phyloP scores from a whole-genome alignment of 2,888 invertebrate species.

The Philereme vetulata region DNA sequence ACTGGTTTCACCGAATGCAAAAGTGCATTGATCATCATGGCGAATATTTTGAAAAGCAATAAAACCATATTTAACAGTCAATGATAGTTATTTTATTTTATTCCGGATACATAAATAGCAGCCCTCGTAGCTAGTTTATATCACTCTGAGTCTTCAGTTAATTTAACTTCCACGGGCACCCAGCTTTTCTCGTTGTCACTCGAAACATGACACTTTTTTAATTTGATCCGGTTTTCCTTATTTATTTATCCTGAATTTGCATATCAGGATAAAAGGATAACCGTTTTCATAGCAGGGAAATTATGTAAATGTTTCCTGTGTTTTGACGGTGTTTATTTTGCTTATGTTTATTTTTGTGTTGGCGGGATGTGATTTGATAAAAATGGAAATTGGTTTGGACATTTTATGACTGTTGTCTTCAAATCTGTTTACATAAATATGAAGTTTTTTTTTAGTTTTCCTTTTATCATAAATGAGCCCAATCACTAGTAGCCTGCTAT shows the following conservation, averaged over 20 bases:
- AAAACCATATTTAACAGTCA: too few relatives aligned
- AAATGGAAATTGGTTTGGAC: not conserved
- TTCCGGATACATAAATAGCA: too few relatives aligned
- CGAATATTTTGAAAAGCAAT: too few relatives aligned
- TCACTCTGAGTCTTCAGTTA: slow-evolving; percentile 3
- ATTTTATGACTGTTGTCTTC: too few relatives aligned
- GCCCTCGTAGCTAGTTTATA: not conserved
- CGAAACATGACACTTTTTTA: slow-evolving; percentile 31
- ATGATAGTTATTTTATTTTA: too few relatives aligned
- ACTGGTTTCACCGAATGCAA: too few relatives aligned
- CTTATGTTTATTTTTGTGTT: slow-evolving; percentile 4
- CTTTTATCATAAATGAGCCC: too few relatives aligned
- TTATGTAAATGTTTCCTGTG: not conserved
- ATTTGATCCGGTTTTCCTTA: slow-evolving; percentile 24
- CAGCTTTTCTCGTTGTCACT: slow-evolving; percentile 25
- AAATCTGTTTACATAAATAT: too few relatives aligned
- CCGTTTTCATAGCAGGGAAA: not conserved
- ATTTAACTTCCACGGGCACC: slow-evolving; percentile 8
- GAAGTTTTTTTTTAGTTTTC: too few relatives aligned
- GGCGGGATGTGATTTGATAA: not conserved
- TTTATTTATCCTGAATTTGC: slow-evolving; percentile 22
- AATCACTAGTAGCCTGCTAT: too few relatives aligned
- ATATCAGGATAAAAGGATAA: slow-evolving; percentile 3
- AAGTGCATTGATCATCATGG: too few relatives aligned
- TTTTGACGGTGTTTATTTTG: not conserved